These are phyloP conservation scores for Pongo pygmaeus DNA, from an alignment of 2,113 vertebrate genomes.

Conservation along the genomic window DNA sequence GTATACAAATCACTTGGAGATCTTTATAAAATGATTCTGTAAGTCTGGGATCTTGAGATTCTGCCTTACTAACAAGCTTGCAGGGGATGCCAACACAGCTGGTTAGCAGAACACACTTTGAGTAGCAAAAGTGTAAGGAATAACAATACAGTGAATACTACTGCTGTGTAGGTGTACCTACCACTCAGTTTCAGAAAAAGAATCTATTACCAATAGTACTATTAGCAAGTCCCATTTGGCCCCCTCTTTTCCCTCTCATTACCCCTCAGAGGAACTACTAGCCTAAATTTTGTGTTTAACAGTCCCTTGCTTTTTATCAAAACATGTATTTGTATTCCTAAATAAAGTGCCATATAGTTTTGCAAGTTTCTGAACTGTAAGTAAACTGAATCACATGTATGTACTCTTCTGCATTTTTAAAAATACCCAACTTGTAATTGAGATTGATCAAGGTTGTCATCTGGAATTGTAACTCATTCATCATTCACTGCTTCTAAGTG, in stretches of 20 bases:
- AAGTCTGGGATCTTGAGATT: neutral
- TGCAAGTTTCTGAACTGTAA: neutral
- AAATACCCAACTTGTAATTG: neutral
- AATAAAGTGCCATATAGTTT: neutral
- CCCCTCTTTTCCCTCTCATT: neutral
- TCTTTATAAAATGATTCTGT: neutral
- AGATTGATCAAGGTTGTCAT: neutral
- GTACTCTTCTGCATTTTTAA: neutral
- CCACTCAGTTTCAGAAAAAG: neutral
- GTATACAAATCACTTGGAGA: neutral
- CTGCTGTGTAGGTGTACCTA: neutral
- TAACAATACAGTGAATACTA: neutral
- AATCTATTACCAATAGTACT: neutral
- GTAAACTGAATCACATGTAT: neutral
- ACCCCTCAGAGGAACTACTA: neutral
- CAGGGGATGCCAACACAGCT: neutral
- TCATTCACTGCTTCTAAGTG: neutral
- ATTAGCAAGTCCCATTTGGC: neutral
- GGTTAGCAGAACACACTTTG: neutral
- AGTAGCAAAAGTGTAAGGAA: neutral
- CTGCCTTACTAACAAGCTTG: neutral
- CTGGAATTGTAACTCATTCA: neutral
- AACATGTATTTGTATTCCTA: neutral
- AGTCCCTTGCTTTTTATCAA: neutral
- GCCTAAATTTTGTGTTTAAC: neutral